These are phyloP conservation scores for Chlamydotis undulata DNA, from an alignment of 2,113 vertebrate species.

Conservation along the genomic window DNA sequence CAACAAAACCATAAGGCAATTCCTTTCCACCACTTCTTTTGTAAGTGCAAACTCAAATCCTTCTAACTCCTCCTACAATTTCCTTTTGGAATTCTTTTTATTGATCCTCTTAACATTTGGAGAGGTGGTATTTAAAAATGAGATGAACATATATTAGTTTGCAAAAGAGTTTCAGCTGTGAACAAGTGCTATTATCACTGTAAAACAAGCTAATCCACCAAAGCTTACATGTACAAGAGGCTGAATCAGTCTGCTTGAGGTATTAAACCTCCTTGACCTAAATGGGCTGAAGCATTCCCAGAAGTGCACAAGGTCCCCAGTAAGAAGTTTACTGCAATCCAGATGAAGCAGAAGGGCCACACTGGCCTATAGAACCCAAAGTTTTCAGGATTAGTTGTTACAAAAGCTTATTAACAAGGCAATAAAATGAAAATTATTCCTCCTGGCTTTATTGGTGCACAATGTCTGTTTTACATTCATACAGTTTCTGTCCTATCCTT, in stretches of 20 bases:
- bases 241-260: background rate
- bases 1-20: background rate
- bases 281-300: background rate
- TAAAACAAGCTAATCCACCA: background rate
- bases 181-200: background rate
- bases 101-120: background rate
- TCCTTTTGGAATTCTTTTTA: background rate
- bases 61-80: background rate
- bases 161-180: background rate
- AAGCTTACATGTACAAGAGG: background rate
- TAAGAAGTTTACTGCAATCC: background rate
- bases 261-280: background rate
- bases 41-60: background rate
- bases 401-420: constrained; percentile 57
- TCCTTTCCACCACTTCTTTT: constrained; percentile 3
- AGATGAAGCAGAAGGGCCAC: background rate
- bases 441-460: constrained; percentile 60
- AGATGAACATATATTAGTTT: background rate
- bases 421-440: constrained; percentile 30
- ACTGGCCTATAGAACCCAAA: background rate
- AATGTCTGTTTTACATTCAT: constrained; percentile 63
- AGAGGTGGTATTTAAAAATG: background rate
- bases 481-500: constrained; percentile 67
- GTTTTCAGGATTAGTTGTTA: background rate
- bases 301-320: background rate